Conservation (phyloP, 1,140 invertebrate species). For the Zaprionus nigranus region DNA sequence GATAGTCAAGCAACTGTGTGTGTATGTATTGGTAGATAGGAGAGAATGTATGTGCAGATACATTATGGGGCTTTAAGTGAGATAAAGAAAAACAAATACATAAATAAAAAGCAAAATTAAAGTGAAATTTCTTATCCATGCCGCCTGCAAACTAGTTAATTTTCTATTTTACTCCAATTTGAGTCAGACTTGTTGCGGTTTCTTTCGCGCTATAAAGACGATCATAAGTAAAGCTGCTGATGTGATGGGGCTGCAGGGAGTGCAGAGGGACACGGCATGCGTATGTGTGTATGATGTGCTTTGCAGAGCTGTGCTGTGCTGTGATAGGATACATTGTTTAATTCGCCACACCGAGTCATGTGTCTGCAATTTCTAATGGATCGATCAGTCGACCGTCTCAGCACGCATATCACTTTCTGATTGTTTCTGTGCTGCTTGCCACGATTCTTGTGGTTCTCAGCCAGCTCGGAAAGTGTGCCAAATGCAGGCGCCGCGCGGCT, state of each 20-base stretch:
- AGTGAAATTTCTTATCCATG: slow-evolving; percentile 76
- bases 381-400: slow-evolving; percentile 45
- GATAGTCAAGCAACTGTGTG: slow-evolving; percentile 39
- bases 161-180: slow-evolving; percentile 84
- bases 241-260: slow-evolving; percentile 42
- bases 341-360: slow-evolving; percentile 52
- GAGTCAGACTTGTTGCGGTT: slow-evolving; percentile 49
- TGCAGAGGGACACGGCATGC: neutral
- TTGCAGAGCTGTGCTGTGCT: neutral
- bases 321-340: slow-evolving; percentile 4
- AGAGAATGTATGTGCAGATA: slow-evolving; percentile 23
- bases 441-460: slow-evolving; percentile 13
- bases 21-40: neutral
- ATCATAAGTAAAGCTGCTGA: slow-evolving; percentile 52
- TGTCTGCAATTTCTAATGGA: slow-evolving; percentile 68
- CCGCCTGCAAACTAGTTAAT: slow-evolving; percentile 78
- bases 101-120: slow-evolving; percentile 83
- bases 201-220: slow-evolving; percentile 63
- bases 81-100: slow-evolving; percentile 80
- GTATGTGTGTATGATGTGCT: slow-evolving; percentile 1
- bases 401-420: slow-evolving; percentile 56
- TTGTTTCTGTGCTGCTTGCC: slow-evolving; percentile 9
- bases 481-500: slow-evolving; percentile 25
- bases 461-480: slow-evolving; percentile 59
- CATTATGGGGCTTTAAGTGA: slow-evolving; percentile 52